A percentile compares a stretch with the other conserved stretches of the same genome.
phyloP scores from a whole-genome alignment of 1,140 invertebrate species.

The Mercenaria mercenaria region DNA sequence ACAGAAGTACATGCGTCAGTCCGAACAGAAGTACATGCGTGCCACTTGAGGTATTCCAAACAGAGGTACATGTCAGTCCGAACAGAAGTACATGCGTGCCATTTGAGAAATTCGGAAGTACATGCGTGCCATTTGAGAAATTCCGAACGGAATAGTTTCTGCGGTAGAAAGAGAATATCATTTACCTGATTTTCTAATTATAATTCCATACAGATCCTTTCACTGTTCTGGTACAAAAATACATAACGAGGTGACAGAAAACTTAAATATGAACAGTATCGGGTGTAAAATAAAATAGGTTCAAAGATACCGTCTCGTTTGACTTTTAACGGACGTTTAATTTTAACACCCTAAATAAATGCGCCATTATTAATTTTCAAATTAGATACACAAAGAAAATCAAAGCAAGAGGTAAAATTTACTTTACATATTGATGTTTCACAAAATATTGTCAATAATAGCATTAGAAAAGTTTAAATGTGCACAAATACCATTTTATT shows the following conservation, averaged over 20 bases:
- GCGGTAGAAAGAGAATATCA: too few species aligned
- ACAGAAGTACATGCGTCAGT: too few species aligned
- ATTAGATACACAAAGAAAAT: slow-evolving; percentile 48
- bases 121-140: too few species aligned
- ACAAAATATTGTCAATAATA: slow-evolving; percentile 52
- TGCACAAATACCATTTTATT: not conserved
- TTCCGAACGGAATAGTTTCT: too few species aligned
- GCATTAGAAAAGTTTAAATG: slow-evolving; percentile 16
- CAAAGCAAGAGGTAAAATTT: slow-evolving; percentile 38
- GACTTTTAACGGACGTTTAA: not conserved
- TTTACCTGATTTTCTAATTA: too few species aligned
- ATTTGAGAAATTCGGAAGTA: too few species aligned
- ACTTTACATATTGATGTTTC: slow-evolving; percentile 54
- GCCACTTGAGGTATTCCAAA: too few species aligned
- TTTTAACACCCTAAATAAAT: not conserved
- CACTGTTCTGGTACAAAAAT: not conserved
- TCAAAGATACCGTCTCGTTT: not conserved
- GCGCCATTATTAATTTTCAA: not conserved
- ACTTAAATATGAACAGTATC: not conserved
- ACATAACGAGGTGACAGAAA: not conserved
- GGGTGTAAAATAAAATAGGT: too few species aligned
- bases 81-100: too few species aligned
- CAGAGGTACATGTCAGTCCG: too few species aligned
- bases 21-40: too few species aligned
- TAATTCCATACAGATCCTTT: not conserved